Percentiles rank a stretch among this genome's conserved stretches.
Conservation (phyloP, 1,140 invertebrate genomes). For the Drosophila oshimai region DNA sequence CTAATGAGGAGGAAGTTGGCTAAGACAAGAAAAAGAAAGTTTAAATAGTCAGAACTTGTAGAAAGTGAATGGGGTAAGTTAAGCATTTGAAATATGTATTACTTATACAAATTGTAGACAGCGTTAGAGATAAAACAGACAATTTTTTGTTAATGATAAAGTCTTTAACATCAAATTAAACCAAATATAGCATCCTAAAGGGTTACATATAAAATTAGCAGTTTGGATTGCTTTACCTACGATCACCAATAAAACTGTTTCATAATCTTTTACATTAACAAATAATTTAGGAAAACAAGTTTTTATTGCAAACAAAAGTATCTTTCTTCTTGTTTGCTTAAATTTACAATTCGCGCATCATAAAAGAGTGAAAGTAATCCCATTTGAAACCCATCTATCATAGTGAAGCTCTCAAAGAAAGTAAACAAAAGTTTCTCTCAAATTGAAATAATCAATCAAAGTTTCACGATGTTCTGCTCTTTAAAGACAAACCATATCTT, state of each 20-base stretch:
- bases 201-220: too few relatives aligned
- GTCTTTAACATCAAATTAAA: too few relatives aligned
- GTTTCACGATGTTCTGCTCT: not conserved
- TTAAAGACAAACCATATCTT: not conserved
- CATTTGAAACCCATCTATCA: slow-evolving; percentile 35
- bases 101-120: not conserved
- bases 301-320: not conserved
- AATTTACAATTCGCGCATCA: not conserved
- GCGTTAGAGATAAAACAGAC: too few relatives aligned
- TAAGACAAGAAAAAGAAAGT: not conserved
- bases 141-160: too few relatives aligned
- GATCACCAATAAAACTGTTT: too few relatives aligned
- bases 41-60: not conserved
- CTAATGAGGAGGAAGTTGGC: slow-evolving; percentile 7
- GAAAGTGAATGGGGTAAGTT: not conserved
- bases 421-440: slow-evolving; percentile 31
- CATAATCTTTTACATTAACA: too few relatives aligned
- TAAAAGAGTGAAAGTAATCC: slow-evolving; percentile 33
- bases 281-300: too few relatives aligned
- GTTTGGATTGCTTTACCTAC: too few relatives aligned
- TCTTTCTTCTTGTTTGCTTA: not conserved
- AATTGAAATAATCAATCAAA: slow-evolving; percentile 75
- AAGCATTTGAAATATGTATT: not conserved
- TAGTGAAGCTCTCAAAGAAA: slow-evolving; percentile 10
- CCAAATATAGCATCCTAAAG: too few relatives aligned